A percentile compares a stretch with the other conserved stretches of the same genome.
Evolutionary conservation across 2,797 vertebrate species (phyloP).

Genomic region (Thaleichthys pacificus): DNA sequence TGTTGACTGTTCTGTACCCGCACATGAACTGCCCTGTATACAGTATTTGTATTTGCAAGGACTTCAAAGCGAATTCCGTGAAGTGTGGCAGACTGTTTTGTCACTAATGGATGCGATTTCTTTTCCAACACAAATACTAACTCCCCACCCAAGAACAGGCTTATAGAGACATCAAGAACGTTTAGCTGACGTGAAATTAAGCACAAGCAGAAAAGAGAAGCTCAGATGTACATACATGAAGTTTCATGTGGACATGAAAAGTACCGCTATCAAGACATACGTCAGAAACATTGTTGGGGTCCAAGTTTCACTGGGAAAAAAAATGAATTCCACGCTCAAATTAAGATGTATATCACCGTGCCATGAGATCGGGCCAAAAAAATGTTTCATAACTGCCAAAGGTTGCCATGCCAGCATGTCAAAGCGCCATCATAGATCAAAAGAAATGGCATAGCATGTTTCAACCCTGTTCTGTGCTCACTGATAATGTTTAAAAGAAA

Average conservation of each 20-base stretch:
- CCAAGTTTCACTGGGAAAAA: background rate
- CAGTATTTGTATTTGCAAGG: too few relatives aligned
- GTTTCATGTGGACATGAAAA: background rate
- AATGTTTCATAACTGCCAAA: background rate
- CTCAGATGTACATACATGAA: too few relatives aligned
- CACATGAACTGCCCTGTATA: too few relatives aligned
- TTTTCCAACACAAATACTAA: too few relatives aligned
- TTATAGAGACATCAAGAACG: background rate
- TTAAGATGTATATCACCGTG: slow-evolving; percentile 5
- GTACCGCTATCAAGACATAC: background rate
- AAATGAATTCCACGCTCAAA: background rate
- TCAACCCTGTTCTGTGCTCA: background rate
- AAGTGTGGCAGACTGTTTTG: too few relatives aligned
- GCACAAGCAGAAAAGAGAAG: too few relatives aligned
- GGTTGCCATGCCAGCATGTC: slow-evolving; percentile 4
- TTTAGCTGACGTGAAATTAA: too few relatives aligned
- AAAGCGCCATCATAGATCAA: slow-evolving; percentile 9
- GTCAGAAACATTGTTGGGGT: background rate
- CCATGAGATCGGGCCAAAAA: slow-evolving; percentile 5
- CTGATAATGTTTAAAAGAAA: slow-evolving; percentile 1
- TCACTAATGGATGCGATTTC: too few relatives aligned
- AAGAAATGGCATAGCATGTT: background rate
- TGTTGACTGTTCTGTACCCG: too few relatives aligned
- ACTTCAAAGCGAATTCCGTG: too few relatives aligned
- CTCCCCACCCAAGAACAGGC: too few relatives aligned